Evolutionary conservation across 2,113 vertebrate species (phyloP).

Genomic region (Panurus biarmicus): DNA sequence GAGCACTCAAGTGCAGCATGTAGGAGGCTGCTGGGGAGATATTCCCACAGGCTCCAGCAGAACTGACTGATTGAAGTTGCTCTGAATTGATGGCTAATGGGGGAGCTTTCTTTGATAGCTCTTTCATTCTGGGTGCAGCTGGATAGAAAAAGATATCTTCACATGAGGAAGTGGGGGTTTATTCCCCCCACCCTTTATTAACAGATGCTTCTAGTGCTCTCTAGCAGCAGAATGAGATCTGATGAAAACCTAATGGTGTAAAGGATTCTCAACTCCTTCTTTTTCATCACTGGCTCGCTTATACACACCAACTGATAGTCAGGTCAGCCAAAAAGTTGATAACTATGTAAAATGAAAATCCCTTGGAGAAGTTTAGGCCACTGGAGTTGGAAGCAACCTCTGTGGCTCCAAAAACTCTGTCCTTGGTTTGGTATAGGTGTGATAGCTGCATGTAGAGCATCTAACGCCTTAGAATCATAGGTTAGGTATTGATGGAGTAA

Average conservation of each 20-base stretch:
- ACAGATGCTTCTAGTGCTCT: slow-evolving; percentile 57
- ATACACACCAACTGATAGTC: background rate
- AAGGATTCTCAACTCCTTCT: slow-evolving; percentile 39
- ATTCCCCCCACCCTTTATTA: slow-evolving; percentile 35
- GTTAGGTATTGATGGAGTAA: background rate
- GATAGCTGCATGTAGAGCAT: background rate
- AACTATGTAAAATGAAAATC: background rate
- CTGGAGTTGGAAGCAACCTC: background rate
- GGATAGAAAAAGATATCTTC: slow-evolving; percentile 32
- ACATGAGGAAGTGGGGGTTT: background rate
- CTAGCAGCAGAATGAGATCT: slow-evolving; percentile 34
- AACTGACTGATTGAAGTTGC: slow-evolving; percentile 67
- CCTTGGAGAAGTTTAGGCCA: background rate
- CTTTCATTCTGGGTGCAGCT: slow-evolving; percentile 58
- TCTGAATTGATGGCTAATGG: slow-evolving; percentile 63
- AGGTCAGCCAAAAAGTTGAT: background rate
- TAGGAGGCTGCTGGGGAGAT: slow-evolving; percentile 63
- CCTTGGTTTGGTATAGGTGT: background rate
- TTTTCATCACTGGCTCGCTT: background rate
- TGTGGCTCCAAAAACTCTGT: background rate
- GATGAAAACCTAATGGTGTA: slow-evolving; percentile 48
- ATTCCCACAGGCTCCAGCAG: slow-evolving; percentile 57
- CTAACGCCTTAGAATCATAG: background rate
- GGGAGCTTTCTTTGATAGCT: slow-evolving; percentile 53
- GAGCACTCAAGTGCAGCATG: slow-evolving; percentile 58